A percentile compares a stretch with the other conserved stretches of the same genome.
Conservation (phyloP, 2,113 vertebrate species). For the Litocranius walleri region DNA sequence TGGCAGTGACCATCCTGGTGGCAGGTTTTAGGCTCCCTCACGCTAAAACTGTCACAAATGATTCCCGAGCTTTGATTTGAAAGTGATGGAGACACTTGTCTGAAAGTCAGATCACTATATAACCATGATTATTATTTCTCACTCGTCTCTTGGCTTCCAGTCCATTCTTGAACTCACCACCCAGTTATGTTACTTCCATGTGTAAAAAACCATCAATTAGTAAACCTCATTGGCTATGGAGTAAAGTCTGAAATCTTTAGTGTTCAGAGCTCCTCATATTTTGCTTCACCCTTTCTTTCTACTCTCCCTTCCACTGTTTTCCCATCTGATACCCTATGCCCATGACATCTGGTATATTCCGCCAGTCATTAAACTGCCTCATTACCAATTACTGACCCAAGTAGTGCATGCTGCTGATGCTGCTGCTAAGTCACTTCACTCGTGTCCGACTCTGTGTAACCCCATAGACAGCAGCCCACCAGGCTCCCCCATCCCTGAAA, state of each 20-base stretch:
- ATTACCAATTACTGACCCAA: too few species aligned
- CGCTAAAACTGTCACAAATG: background rate
- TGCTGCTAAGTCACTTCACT: too few species aligned
- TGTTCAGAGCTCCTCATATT: background rate
- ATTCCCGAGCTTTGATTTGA: background rate
- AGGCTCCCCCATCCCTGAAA: too few species aligned
- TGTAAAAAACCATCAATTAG: background rate
- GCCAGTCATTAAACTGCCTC: too few species aligned
- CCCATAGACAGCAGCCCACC: too few species aligned
- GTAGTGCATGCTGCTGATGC: too few species aligned
- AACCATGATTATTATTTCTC: background rate
- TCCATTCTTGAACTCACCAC: background rate
- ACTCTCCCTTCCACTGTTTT: background rate
- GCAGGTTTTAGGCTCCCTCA: background rate
- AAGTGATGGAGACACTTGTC: background rate
- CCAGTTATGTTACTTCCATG: background rate
- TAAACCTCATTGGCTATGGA: background rate
- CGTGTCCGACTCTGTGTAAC: too few species aligned
- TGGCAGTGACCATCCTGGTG: background rate
- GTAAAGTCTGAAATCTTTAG: background rate
- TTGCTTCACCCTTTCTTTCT: background rate
- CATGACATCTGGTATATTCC: background rate
- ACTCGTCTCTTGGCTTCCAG: background rate
- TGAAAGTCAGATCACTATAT: background rate
- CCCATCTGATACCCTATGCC: background rate